Base-by-base conservation (phyloP, 2,888 invertebrate species). In the Spatulosminthurus flaviceps region DNA sequence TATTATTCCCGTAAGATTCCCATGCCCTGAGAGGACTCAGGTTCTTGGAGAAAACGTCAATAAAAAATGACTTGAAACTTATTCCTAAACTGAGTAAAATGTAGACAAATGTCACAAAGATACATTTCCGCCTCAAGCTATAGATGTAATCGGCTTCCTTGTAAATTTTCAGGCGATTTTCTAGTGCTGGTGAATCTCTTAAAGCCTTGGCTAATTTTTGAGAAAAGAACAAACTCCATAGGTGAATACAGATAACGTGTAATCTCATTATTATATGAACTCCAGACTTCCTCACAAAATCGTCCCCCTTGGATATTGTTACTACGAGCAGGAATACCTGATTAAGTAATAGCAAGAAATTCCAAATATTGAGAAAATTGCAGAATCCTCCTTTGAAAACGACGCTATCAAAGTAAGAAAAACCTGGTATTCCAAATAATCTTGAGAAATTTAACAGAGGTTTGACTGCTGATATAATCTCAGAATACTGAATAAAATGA, bases 121-220 rank as follows among this genome's bases (percentile, higher is more conserved):
- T 51, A 61, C 82, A 84, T 75, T 82, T 83, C 41, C 82, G 80
- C n/a, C 82, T 76, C n/a, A 84, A 78, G 28, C 72, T 64, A 64
- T 21, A 79, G 67, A 71, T 77, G 60, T 70, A 81, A 67, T n/a
- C 78, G 11, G 70, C n/a, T 19, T 81, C 80, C 9, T 61, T 77
- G 43, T 81, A 81, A 81, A 82, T 82, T 82, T 82, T 83, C 24
- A 84, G 79, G 26, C 84, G 77, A 69, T 83, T 83, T 67, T 84
- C 84, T 4, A 84, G 69, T 2, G 78, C 9, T 21, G 83, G 81
- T 7, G 82, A 82, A 28, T 77, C 70, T 42, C 82, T 29, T 7
- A 84, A 69, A 1, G 82, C 82, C 13, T 21, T 66, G 1, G 81
- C 81, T 4, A 84, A 70, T 66, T 81, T 81, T 1, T 34, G 43